Percentiles rank a stretch among this genome's conserved stretches.
Conservation (phyloP, 2,888 invertebrate species). For the Lasiommata megera region DNA sequence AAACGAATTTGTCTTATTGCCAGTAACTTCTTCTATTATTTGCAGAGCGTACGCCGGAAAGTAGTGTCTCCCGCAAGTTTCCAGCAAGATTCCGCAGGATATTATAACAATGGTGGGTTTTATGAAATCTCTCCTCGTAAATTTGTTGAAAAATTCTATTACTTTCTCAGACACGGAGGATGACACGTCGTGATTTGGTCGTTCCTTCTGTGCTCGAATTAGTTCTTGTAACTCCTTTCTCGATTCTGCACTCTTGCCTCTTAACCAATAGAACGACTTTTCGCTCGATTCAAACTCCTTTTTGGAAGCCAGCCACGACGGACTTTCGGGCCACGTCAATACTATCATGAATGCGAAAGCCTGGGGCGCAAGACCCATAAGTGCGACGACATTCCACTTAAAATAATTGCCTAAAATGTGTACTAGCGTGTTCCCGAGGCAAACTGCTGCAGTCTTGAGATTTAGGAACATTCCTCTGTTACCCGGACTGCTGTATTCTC, state of each 20-base stretch:
- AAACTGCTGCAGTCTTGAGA: constrained; percentile 50
- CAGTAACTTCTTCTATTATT: constrained; percentile 50
- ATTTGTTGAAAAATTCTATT: constrained; percentile 42
- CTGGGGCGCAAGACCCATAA: constrained; percentile 43
- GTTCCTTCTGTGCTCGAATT: constrained; percentile 46
- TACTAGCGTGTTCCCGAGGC: constrained; percentile 45
- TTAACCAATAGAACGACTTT: constrained; percentile 70
- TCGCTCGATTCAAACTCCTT: constrained; percentile 71
- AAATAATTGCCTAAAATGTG: constrained; percentile 45
- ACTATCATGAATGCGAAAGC: constrained; percentile 46
- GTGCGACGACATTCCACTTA: constrained; percentile 48
- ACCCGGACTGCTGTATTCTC: constrained; percentile 54
- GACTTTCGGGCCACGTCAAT: constrained; percentile 81
- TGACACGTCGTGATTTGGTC: constrained; percentile 20
- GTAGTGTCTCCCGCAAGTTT: constrained; percentile 52
- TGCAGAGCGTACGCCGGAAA: constrained; percentile 57
- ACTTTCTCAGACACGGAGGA: constrained; percentile 25
- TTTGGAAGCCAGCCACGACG: constrained; percentile 81
- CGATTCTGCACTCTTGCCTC: constrained; percentile 54
- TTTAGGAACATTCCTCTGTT: constrained; percentile 57
- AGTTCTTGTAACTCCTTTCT: constrained; percentile 45
- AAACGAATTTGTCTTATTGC: constrained; percentile 43
- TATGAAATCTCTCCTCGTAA: constrained; percentile 50
- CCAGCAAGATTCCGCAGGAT: constrained; percentile 43
- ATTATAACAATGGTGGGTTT: constrained; percentile 49